Conservation (phyloP, 2,113 vertebrate genomes). For the Orientallactaga bullata region DNA sequence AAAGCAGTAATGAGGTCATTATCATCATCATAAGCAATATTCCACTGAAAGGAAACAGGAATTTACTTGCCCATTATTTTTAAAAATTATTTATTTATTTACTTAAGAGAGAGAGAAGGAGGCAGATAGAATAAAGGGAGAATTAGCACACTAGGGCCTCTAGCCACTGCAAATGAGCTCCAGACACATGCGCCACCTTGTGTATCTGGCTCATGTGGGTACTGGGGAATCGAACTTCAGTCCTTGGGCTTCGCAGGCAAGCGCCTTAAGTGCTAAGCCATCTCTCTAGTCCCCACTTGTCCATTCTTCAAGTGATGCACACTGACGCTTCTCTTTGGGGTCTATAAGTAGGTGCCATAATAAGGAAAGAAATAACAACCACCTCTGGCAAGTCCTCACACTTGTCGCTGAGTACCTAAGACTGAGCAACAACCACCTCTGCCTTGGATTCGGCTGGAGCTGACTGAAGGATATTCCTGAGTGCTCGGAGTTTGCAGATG, state of each 20-base stretch:
- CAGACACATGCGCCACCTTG: too few relatives aligned
- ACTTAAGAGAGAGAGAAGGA: too few relatives aligned
- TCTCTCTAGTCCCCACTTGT: too few relatives aligned
- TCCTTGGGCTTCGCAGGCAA: too few relatives aligned
- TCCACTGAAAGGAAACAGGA: not conserved
- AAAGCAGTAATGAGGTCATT: too few relatives aligned
- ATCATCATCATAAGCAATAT: not conserved
- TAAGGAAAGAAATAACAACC: not conserved
- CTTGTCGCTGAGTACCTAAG: not conserved
- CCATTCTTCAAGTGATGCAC: not conserved
- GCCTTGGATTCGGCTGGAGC: not conserved
- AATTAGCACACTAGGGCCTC: too few relatives aligned
- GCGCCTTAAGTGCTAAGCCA: too few relatives aligned
- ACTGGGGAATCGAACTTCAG: too few relatives aligned
- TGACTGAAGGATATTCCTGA: not conserved
- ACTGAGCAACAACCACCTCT: not conserved
- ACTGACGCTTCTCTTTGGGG: not conserved
- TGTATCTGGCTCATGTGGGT: too few relatives aligned
- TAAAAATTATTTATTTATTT: too few relatives aligned
- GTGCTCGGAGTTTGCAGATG: not conserved
- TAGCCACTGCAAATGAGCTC: too few relatives aligned
- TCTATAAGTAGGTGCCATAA: not conserved
- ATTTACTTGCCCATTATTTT: not conserved
- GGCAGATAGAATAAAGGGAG: too few relatives aligned
- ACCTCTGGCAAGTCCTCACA: not conserved